These are phyloP conservation scores for Phalloptychus januarius DNA, from an alignment of 2,797 vertebrate species.

Conservation along the genomic window DNA sequence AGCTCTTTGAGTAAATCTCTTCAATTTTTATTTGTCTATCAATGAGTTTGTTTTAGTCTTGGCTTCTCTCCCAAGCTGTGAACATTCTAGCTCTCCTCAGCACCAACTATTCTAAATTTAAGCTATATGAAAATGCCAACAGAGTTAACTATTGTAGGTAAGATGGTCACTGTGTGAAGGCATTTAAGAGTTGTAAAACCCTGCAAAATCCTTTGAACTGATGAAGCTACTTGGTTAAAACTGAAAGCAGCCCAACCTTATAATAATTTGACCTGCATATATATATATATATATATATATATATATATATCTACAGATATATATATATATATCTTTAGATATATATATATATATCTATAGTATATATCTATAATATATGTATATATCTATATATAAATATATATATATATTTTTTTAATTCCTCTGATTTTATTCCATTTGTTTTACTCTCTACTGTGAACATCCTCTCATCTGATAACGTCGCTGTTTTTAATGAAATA, in stretches of 20 bases:
- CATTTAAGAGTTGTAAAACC: neutral
- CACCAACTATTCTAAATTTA: neutral
- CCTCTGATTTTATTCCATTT: neutral
- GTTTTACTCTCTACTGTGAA: neutral
- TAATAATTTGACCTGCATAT: neutral
- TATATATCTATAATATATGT: too few relatives aligned
- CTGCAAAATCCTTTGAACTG: neutral
- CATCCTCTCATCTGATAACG: neutral
- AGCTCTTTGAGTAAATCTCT: neutral
- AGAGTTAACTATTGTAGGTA: neutral
- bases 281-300: too few relatives aligned
- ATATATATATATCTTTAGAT: too few relatives aligned
- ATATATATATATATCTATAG: too few relatives aligned
- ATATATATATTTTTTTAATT: too few relatives aligned
- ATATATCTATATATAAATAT: too few relatives aligned
- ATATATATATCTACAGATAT: too few relatives aligned
- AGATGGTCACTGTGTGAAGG: neutral
- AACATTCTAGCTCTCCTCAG: neutral
- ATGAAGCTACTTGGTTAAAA: neutral
- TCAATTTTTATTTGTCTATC: neutral
- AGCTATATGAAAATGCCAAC: neutral
- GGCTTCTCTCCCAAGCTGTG: neutral
- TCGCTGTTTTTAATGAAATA: neutral
- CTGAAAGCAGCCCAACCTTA: neutral
- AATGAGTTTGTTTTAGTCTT: neutral